phyloP scores from a whole-genome alignment of 2,888 invertebrate species.

The Timandra comae region DNA sequence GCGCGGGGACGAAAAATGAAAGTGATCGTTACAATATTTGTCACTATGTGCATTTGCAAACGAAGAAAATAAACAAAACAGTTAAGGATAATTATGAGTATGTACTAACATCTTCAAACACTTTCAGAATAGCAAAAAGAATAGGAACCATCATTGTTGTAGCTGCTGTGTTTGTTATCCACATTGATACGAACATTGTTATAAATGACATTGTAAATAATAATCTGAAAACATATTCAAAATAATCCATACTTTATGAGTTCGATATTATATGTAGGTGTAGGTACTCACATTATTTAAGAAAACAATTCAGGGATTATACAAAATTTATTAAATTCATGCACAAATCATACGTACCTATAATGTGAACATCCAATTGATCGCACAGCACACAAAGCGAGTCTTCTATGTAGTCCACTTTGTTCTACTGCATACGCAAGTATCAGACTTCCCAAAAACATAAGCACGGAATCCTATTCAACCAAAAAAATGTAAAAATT shows the following conservation, averaged over 20 bases:
- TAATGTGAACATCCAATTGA: slow-evolving; percentile 57
- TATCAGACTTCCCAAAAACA: slow-evolving; percentile 57
- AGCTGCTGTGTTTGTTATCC: slow-evolving; percentile 95
- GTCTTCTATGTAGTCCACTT: slow-evolving; percentile 53
- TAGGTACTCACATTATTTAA: too few species aligned
- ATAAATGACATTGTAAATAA: slow-evolving; percentile 87
- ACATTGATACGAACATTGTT: slow-evolving; percentile 94
- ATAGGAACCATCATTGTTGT: slow-evolving; percentile 95
- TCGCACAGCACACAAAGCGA: slow-evolving; percentile 51
- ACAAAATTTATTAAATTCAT: too few species aligned
- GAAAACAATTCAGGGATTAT: too few species aligned
- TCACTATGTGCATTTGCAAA: too few species aligned
- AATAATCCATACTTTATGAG: too few species aligned
- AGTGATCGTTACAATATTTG: too few species aligned
- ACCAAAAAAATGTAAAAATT: too few species aligned
- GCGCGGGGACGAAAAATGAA: too few species aligned
- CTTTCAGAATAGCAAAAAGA: slow-evolving; percentile 85
- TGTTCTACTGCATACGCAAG: slow-evolving; percentile 59
- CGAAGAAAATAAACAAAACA: too few species aligned
- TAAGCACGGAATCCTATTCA: slow-evolving; percentile 59
- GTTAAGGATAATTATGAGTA: too few species aligned
- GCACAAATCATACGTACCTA: too few species aligned
- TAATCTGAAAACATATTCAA: slow-evolving; percentile 80
- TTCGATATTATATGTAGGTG: too few species aligned
- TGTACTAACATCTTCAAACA: slow-evolving; percentile 81